Evolutionary conservation across 2,113 vertebrate species (phyloP).

Genomic region (Xyliphius kryptos): DNA sequence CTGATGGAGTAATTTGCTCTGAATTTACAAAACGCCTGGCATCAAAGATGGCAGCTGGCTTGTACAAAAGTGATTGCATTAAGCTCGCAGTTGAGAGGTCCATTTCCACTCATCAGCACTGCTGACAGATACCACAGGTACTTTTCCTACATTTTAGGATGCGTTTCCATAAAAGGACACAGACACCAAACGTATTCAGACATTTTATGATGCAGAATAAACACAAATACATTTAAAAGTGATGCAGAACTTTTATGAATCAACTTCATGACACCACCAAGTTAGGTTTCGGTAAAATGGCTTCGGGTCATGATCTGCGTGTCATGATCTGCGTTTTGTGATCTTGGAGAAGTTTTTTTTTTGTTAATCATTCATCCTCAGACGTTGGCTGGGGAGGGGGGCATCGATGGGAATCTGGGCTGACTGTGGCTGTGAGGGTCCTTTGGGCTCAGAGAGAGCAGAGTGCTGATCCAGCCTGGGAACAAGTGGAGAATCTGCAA

Average conservation of each 20-base stretch:
- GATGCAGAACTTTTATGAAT: too few species aligned
- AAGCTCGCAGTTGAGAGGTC: slow-evolving; percentile 48
- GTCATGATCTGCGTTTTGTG: too few species aligned
- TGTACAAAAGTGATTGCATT: slow-evolving; percentile 62
- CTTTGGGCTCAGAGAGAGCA: slow-evolving; percentile 23
- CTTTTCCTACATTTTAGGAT: slow-evolving; percentile 36
- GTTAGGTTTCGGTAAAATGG: too few species aligned
- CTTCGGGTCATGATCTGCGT: slow-evolving; percentile 4
- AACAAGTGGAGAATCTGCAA: slow-evolving; percentile 23
- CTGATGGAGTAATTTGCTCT: slow-evolving; percentile 77
- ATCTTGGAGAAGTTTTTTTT: too few species aligned
- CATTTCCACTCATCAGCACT: slow-evolving; percentile 60
- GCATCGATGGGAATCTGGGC: not conserved
- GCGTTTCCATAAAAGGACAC: slow-evolving; percentile 21
- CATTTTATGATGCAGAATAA: too few species aligned
- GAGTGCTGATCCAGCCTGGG: slow-evolving; percentile 38
- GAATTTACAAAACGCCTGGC: slow-evolving; percentile 60
- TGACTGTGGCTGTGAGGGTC: not conserved
- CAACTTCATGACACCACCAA: too few species aligned
- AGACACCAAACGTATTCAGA: slow-evolving; percentile 7
- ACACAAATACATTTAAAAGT: too few species aligned
- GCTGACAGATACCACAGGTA: slow-evolving; percentile 50
- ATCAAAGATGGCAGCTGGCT: slow-evolving; percentile 60
- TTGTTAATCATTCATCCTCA: too few species aligned
- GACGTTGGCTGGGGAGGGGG: not conserved